phyloP scores from a whole-genome alignment of 2,888 invertebrate genomes.

The Drosophila parthenogenetica region DNA sequence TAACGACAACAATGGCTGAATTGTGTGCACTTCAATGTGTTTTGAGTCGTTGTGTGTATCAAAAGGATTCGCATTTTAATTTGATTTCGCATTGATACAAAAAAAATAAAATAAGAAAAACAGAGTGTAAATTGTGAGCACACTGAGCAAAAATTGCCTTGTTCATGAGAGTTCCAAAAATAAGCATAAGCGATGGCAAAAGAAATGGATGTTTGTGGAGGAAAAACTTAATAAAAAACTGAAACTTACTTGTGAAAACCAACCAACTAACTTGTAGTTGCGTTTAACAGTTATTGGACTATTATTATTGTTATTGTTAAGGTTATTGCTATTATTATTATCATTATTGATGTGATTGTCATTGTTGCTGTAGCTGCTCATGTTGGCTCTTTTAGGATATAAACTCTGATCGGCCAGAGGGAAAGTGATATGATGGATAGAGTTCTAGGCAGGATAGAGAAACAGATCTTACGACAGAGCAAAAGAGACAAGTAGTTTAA shows the following conservation, averaged over 20 bases:
- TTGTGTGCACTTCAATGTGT: conserved; percentile 14
- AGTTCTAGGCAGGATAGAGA: conserved; percentile 20
- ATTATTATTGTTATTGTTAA: conserved; percentile 22
- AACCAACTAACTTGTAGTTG: conserved; percentile 77
- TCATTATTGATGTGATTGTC: conserved; percentile 27
- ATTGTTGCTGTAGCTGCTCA: conserved; percentile 16
- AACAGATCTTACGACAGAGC: conserved; percentile 6
- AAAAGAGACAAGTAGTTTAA: conserved; percentile 5
- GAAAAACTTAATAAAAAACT: conserved; percentile 69
- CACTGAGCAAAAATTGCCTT: conserved; percentile 20
- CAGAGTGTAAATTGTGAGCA: conserved; percentile 36
- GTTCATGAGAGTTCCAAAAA: conserved; percentile 19
- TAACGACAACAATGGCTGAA: conserved; percentile 48
- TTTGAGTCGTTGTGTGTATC: conserved; percentile 25
- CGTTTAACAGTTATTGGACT: conserved; percentile 55
- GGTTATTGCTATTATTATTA: conserved; percentile 17
- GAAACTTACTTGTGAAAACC: conserved; percentile 84
- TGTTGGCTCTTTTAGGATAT: conserved; percentile 8
- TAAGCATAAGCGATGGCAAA: conserved; percentile 1
- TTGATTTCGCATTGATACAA: conserved; percentile 69
- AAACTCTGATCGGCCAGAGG: conserved; percentile 1
- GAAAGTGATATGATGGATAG: conserved; percentile 7
- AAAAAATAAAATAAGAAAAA: conserved; percentile 18
- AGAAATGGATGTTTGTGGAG: not conserved
- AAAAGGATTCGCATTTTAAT: conserved; percentile 76